A percentile compares a stretch with the other conserved stretches of the same genome.
phyloP scores from a whole-genome alignment of 2,888 invertebrate genomes.

The Carpatolechia fugitivella region DNA sequence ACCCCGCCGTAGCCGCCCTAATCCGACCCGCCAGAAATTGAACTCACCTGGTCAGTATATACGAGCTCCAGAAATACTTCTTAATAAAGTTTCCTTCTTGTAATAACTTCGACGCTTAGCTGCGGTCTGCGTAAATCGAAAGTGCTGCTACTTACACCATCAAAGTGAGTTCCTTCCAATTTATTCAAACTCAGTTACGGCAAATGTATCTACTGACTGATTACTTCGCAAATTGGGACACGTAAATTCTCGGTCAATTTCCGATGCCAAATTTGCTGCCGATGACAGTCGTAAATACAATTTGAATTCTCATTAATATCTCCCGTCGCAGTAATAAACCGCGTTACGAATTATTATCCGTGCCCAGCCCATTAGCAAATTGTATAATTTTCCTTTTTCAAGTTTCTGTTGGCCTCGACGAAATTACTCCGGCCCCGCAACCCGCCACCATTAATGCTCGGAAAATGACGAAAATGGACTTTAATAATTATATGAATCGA shows the following conservation, averaged over 20 bases:
- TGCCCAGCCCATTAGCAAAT: conserved; percentile 68
- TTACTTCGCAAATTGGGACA: conserved; percentile 6
- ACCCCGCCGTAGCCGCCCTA: conserved; percentile 58
- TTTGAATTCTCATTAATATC: conserved; percentile 52
- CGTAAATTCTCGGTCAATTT: conserved; percentile 5
- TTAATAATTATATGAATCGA: conserved; percentile 55
- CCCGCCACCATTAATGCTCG: conserved; percentile 59
- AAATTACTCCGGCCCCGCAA: conserved; percentile 68
- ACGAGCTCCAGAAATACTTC: conserved; percentile 32
- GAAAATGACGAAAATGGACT: conserved; percentile 69
- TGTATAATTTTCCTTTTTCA: conserved; percentile 75
- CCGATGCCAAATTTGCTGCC: conserved; percentile 3
- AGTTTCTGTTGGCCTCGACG: conserved; percentile 63
- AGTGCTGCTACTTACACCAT: not conserved
- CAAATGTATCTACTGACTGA: not conserved
- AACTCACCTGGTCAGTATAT: conserved; percentile 45
- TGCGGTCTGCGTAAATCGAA: not conserved
- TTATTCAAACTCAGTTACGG: not conserved
- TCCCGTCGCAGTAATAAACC: conserved; percentile 49
- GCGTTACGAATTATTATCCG: conserved; percentile 64
- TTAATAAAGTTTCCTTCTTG: conserved; percentile 38
- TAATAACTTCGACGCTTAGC: not conserved
- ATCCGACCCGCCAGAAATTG: conserved; percentile 52
- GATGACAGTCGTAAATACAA: conserved; percentile 37
- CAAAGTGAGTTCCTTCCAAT: not conserved